A percentile compares a stretch with the other conserved stretches of the same genome.
Conservation (phyloP, 2,888 invertebrate genomes). For the Aquatica leii region DNA sequence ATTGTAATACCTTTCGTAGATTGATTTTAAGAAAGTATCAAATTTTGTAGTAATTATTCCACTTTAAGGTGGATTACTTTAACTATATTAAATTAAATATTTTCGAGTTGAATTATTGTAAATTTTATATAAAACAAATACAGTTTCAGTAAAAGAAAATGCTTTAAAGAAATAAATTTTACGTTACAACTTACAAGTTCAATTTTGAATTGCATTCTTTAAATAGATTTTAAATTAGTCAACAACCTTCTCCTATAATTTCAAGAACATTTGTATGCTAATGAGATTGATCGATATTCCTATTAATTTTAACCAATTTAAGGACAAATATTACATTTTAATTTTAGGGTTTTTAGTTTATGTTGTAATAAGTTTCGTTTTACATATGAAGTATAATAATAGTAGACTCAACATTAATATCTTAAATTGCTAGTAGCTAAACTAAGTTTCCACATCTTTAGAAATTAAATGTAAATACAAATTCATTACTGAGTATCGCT, state of each 20-base stretch:
- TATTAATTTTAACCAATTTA: conserved; percentile 7
- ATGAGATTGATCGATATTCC: not conserved
- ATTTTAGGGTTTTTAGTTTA: not conserved
- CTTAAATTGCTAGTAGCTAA: not conserved
- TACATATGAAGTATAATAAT: not conserved
- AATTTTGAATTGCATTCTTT: conserved; percentile 9
- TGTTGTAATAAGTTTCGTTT: not conserved
- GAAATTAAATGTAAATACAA: conserved; percentile 13
- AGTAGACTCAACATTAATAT: not conserved
- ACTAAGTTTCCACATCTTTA: conserved; percentile 4
- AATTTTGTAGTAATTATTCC: too few relatives aligned
- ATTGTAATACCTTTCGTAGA: too few relatives aligned
- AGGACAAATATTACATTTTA: not conserved
- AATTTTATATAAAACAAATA: too few relatives aligned
- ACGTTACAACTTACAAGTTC: too few relatives aligned
- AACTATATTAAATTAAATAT: too few relatives aligned
- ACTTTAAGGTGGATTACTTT: too few relatives aligned
- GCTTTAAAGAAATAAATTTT: too few relatives aligned
- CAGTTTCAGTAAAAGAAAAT: too few relatives aligned
- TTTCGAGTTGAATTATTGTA: too few relatives aligned
- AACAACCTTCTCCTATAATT: not conserved
- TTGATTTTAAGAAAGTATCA: too few relatives aligned
- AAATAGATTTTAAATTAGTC: conserved; percentile 8
- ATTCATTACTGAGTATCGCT: not conserved
- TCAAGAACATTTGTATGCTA: conserved; percentile 7